These are phyloP conservation scores for Fragum sueziense DNA, from an alignment of 2,888 invertebrate genomes.

Conservation along the genomic window DNA sequence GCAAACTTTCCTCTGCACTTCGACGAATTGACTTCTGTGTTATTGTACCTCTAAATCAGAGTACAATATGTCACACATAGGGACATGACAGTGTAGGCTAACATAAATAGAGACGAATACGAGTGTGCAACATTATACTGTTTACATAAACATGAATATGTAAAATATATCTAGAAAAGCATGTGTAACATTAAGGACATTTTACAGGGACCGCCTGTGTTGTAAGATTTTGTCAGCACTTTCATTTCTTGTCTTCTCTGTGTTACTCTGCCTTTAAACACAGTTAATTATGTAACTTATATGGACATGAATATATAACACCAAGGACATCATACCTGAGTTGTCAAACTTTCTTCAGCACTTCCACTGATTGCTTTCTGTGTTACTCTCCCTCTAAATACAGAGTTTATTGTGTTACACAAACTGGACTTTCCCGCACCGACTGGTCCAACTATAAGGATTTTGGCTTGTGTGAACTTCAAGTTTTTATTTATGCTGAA, in stretches of 20 bases:
- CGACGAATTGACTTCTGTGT: constrained; percentile 21
- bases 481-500: constrained; percentile 56
- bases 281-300: no score
- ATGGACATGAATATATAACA: no score
- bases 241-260: no score
- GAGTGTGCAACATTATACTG: no score
- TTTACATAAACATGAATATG: no score
- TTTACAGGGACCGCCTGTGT: no score
- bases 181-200: no score
- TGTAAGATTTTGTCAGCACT: no score
- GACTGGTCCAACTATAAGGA: constrained; percentile 65
- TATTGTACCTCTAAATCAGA: constrained; percentile 37
- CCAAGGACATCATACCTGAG: constrained; percentile 61
- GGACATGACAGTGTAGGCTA: no score
- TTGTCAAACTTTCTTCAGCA: constrained; percentile 66
- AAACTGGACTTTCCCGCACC: constrained; percentile 30
- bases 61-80: constrained; percentile 64
- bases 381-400: constrained; percentile 65
- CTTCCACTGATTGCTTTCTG: constrained; percentile 65
- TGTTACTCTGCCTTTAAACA: no score
- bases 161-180: no score
- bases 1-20: constrained; percentile 25
- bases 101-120: no score
- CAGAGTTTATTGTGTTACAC: constrained; percentile 66
- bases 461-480: constrained; percentile 55